These are phyloP conservation scores for Dascillus cervinus DNA, from an alignment of 2,888 invertebrate genomes.

Conservation along the genomic window DNA sequence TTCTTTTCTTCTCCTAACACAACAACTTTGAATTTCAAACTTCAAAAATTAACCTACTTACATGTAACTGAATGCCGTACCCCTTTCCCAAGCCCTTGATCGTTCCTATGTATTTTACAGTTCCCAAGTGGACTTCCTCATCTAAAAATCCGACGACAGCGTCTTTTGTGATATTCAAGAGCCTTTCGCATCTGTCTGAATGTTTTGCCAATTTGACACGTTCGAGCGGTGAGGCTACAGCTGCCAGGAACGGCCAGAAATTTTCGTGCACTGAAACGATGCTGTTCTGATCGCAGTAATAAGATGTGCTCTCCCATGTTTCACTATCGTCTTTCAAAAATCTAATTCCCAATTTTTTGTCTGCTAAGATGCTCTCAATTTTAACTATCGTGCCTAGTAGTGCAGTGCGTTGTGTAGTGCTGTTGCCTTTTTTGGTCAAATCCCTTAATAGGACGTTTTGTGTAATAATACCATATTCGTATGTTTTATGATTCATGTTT, in stretches of 20 bases:
- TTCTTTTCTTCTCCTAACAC: slow-evolving; percentile 31
- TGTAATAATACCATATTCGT: slow-evolving; percentile 17
- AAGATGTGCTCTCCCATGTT: slow-evolving; percentile 35
- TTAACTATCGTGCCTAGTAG: slow-evolving; percentile 37
- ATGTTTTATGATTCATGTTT: slow-evolving; percentile 9
- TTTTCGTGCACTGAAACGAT: slow-evolving; percentile 32
- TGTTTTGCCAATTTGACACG: slow-evolving; percentile 45
- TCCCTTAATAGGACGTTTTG: slow-evolving; percentile 17
- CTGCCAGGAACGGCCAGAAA: slow-evolving; percentile 47
- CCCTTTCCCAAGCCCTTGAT: slow-evolving; percentile 49
- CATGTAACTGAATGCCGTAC: slow-evolving; percentile 51
- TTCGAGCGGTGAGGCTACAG: slow-evolving; percentile 46
- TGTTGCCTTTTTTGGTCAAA: slow-evolving; percentile 2
- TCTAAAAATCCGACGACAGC: slow-evolving; percentile 39
- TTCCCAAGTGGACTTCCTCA: slow-evolving; percentile 34
- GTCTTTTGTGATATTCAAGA: slow-evolving; percentile 36
- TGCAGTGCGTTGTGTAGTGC: slow-evolving; percentile 28
- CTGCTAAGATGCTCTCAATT: slow-evolving; percentile 28
- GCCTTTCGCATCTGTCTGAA: slow-evolving; percentile 40
- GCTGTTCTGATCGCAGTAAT: slow-evolving; percentile 27
- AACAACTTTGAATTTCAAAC: slow-evolving; percentile 6
- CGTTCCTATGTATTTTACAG: slow-evolving; percentile 48
- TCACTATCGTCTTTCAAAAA: slow-evolving; percentile 31
- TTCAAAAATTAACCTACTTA: slow-evolving; percentile 29
- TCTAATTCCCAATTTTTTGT: slow-evolving; percentile 27